Conservation (phyloP, 2,797 vertebrate species). For the Taenioides sp. region DNA sequence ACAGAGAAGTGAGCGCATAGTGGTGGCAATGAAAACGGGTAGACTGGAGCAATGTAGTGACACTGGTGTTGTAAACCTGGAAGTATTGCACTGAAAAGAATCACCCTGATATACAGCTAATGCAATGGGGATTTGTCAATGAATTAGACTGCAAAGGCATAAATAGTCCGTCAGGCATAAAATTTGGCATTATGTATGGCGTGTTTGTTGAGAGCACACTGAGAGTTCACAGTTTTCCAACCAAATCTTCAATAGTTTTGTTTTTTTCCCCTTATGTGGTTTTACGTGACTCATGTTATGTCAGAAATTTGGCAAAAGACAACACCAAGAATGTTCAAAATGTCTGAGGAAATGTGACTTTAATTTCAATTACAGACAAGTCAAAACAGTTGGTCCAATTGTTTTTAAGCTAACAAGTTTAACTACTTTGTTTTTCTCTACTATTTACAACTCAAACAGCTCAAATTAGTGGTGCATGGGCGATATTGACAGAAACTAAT, state of each 20-base stretch:
- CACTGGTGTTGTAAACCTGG: too few species aligned
- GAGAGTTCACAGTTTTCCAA: neutral
- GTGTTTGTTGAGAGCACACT: neutral
- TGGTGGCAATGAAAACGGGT: too few species aligned
- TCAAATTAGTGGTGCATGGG: neutral
- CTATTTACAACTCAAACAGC: neutral
- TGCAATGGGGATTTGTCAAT: neutral
- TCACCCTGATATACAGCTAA: too few species aligned
- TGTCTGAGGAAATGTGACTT: neutral
- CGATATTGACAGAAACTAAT: neutral
- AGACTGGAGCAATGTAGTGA: too few species aligned
- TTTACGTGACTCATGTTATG: neutral
- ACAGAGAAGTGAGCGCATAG: too few species aligned
- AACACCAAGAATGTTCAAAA: conserved; percentile 5
- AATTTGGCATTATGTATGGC: neutral
- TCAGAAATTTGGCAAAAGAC: neutral
- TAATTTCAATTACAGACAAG: neutral
- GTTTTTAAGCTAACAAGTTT: neutral
- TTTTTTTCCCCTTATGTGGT: neutral
- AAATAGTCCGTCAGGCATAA: neutral
- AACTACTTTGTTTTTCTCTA: neutral
- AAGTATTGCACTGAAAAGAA: too few species aligned
- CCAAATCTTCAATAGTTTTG: neutral
- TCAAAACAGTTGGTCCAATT: conserved; percentile 3
- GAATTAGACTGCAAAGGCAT: neutral